phyloP scores from a whole-genome alignment of 2,888 invertebrate species.

The Lymantria dispar region DNA sequence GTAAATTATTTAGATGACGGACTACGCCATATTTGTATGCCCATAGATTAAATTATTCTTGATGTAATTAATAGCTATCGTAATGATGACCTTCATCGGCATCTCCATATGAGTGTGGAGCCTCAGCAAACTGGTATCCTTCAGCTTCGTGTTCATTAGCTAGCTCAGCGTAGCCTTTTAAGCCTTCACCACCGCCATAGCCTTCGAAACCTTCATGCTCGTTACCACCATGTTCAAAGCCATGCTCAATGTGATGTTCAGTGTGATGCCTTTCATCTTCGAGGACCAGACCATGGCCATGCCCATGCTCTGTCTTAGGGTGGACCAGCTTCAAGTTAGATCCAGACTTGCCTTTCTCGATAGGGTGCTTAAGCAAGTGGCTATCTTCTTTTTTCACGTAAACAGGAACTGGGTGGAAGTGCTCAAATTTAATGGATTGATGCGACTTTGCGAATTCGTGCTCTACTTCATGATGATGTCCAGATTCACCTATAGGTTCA shows the following conservation, averaged over 20 bases:
- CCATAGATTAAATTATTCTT: constrained; percentile 35
- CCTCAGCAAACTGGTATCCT: constrained; percentile 57
- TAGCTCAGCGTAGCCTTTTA: constrained; percentile 62
- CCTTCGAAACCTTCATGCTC: constrained; percentile 39
- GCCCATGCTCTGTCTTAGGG: constrained; percentile 82
- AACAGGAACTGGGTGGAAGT: constrained; percentile 87
- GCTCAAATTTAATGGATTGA: constrained; percentile 86
- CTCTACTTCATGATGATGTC: constrained; percentile 83
- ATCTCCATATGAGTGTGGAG: constrained; percentile 52
- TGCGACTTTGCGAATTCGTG: constrained; percentile 87
- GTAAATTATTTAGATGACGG: constrained; percentile 50
- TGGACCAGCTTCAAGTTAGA: constrained; percentile 83
- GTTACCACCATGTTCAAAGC: constrained; percentile 46
- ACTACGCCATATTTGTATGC: constrained; percentile 43
- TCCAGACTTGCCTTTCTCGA: constrained; percentile 84
- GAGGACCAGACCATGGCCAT: constrained; percentile 82
- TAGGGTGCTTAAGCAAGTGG: constrained; percentile 84
- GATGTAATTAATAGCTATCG: constrained; percentile 61
- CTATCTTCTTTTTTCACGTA: constrained; percentile 86
- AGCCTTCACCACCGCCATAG: constrained; percentile 57
- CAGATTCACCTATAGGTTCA: constrained; percentile 69
- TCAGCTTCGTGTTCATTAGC: constrained; percentile 50
- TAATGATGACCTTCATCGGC: constrained; percentile 67
- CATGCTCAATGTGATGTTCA: constrained; percentile 55
- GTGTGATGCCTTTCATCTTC: constrained; percentile 80